Evolutionary conservation across 2,113 vertebrate species (phyloP), one percentile per base, ranked within the genome.

Genomic region (Oceanites oceanicus): DNA sequence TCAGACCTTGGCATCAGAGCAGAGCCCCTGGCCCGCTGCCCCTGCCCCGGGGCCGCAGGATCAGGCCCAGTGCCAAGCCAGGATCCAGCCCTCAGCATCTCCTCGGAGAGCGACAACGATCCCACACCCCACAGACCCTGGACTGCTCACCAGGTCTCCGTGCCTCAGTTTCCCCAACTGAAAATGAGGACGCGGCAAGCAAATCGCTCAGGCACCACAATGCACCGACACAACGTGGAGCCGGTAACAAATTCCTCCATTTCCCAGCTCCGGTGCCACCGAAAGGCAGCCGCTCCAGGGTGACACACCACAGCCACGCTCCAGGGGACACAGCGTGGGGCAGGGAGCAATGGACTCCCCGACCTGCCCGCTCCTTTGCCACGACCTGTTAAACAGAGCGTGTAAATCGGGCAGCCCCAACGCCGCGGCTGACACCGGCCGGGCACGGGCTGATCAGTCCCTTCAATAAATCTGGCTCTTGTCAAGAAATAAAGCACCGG

Each of bases 1-100:
- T 19, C 6, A 0, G 40, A 53, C 9, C 73, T 67, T 6, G 1
- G 17, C 6, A 0, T 2, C 0, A 0, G 59, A 30, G 38, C 32
- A 22, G 59, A 70, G 58, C 25, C 32, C 36, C 55, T 11, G 0
- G 12, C 73, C 92, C 9, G 0, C 70, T 26, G 78, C 36, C 47
- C 66, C 66, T 34, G 30, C 47, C 61, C 66, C 4, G 1, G 42
- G 49, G 32, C 34, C 10, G 6, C 9, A 5, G 72, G 27, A 36
- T 34, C 71, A 61, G 36, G 30, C 30, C 17, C 73, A 45, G 56
- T 7, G 15, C 55, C 45, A 32, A 55, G 50, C 15, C 26, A 53
- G 63, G 79, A 66, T 67, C 47, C 62, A 75, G 21, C 88, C 76
- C 36, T 62, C 1, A 0, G 77, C 65, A n/a, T 18, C 63, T 52